Evolutionary conservation across 2,797 vertebrate species (phyloP).

Genomic region (Sitta carolinensis): DNA sequence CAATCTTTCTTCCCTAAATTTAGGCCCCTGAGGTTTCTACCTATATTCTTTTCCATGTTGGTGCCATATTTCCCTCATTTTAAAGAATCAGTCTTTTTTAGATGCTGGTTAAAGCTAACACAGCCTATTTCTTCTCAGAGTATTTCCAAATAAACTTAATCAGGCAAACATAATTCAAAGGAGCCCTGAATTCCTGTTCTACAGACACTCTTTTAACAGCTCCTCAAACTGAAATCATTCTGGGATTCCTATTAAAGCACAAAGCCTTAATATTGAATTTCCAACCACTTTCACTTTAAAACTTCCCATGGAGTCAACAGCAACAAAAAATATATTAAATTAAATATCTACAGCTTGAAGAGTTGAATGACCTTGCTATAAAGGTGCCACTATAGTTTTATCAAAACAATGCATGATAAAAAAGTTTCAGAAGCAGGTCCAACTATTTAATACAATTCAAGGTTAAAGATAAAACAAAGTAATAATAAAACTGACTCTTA

Average conservation of each 20-base stretch:
- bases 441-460: constrained; percentile 2
- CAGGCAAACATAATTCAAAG: not conserved
- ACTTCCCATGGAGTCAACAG: not conserved
- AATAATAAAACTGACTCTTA: not conserved
- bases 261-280: not conserved
- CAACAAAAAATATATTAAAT: not conserved
- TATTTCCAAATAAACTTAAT: not conserved
- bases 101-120: not conserved
- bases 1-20: not conserved
- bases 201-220: not conserved
- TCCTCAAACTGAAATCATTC: not conserved
- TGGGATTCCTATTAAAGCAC: not conserved
- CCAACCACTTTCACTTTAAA: not conserved
- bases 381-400: not conserved
- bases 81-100: not conserved
- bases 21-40: not conserved
- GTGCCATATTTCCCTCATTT: not conserved
- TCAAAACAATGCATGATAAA: not conserved
- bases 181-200: not conserved
- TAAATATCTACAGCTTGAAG: not conserved
- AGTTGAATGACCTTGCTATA: not conserved
- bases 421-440: not conserved
- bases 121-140: not conserved
- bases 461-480: constrained; percentile 10
- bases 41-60: not conserved